Percentiles rank a stretch among this genome's conserved stretches.
Evolutionary conservation across 2,797 vertebrate genomes (phyloP).

Genomic region (Lerista edwardsae): DNA sequence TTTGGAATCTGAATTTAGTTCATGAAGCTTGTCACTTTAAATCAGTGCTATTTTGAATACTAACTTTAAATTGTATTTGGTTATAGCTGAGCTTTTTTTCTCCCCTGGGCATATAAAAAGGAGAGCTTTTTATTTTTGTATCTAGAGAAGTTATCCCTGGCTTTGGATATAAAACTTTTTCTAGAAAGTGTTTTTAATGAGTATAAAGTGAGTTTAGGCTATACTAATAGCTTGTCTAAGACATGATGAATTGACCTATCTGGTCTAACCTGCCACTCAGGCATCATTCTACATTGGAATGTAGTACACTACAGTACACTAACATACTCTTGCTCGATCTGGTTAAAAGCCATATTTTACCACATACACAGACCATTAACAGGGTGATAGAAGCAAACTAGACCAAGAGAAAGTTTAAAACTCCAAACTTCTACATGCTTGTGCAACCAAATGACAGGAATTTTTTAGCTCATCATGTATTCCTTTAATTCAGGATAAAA

Average conservation of each 20-base stretch:
- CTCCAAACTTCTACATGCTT: neutral
- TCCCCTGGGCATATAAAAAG: neutral
- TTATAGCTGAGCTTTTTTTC: neutral
- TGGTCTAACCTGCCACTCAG: neutral
- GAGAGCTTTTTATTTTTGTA: neutral
- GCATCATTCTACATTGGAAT: neutral
- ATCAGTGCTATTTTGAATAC: neutral
- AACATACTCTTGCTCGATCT: neutral
- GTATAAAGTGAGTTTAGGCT: too few relatives aligned
- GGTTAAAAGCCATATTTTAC: neutral
- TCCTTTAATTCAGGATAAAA: neutral
- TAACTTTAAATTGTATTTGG: neutral
- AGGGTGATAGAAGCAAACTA: neutral
- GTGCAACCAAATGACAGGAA: neutral
- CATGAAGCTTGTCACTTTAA: neutral
- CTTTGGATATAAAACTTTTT: too few relatives aligned
- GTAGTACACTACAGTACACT: neutral
- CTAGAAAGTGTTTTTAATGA: too few relatives aligned
- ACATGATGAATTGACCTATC: neutral
- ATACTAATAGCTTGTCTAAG: neutral
- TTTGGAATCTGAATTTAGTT: constrained; percentile 2
- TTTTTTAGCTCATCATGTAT: neutral
- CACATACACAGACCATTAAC: neutral
- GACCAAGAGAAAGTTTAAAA: neutral
- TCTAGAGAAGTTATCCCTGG: neutral